phyloP scores from a whole-genome alignment of 2,888 invertebrate genomes.

The Rutpela maculata region DNA sequence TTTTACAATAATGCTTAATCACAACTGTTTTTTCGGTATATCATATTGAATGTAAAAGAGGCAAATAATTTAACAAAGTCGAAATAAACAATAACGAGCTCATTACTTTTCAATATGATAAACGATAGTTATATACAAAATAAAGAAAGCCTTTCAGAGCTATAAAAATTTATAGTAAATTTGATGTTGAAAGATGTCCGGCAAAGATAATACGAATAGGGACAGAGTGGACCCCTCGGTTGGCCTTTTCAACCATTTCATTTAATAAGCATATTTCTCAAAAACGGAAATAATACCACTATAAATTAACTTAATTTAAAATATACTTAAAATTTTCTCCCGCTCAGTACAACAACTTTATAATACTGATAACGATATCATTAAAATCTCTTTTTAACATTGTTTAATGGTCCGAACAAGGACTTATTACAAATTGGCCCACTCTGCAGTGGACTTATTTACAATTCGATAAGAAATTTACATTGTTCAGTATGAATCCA shows the following conservation, averaged over 20 bases:
- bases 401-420: slow-evolving; percentile 8
- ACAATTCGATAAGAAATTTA: slow-evolving; percentile 61
- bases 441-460: slow-evolving; percentile 51
- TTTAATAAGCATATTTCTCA: slow-evolving; percentile 7
- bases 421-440: slow-evolving; percentile 15
- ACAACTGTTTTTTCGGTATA: slow-evolving; percentile 61
- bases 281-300: background rate
- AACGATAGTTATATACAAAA: slow-evolving; percentile 48
- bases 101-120: slow-evolving; percentile 47
- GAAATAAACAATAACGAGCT: slow-evolving; percentile 36
- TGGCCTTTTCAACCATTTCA: slow-evolving; percentile 5
- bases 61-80: slow-evolving; percentile 31
- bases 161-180: slow-evolving; percentile 50
- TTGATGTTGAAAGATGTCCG: slow-evolving; percentile 64
- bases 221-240: slow-evolving; percentile 49
- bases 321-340: background rate
- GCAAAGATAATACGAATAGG: slow-evolving; percentile 47
- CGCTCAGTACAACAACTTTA: slow-evolving; percentile 22
- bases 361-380: slow-evolving; percentile 32
- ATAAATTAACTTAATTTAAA: slow-evolving; percentile 7
- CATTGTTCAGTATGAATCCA: slow-evolving; percentile 58
- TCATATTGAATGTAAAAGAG: slow-evolving; percentile 55
- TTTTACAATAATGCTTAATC: slow-evolving; percentile 69
- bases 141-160: slow-evolving; percentile 44
- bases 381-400: slow-evolving; percentile 16